These are phyloP conservation scores for Neoarius graeffei DNA, from an alignment of 2,113 vertebrate species.

Conservation along the genomic window DNA sequence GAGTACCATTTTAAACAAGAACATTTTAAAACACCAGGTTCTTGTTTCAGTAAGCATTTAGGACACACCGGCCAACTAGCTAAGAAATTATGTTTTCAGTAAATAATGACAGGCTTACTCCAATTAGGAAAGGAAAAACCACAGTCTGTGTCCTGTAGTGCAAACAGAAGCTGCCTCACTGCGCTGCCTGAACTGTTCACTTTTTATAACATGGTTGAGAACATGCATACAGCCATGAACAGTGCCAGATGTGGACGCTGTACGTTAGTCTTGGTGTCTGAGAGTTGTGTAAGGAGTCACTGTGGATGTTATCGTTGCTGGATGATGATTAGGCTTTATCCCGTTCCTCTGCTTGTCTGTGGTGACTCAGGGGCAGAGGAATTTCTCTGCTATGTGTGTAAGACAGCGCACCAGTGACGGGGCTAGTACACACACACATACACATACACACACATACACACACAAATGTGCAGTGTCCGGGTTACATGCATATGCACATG, in stretches of 20 bases:
- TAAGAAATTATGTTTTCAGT: constrained; percentile 38
- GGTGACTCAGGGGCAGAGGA: constrained; percentile 68
- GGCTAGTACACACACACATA: constrained; percentile 12
- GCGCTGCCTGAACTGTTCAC: background rate
- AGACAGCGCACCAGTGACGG: constrained; percentile 52
- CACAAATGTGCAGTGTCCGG: background rate
- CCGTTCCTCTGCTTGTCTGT: constrained; percentile 43
- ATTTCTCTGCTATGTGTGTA: constrained; percentile 74
- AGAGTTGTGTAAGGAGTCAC: constrained; percentile 52
- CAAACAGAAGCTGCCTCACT: constrained; percentile 5
- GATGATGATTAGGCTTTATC: constrained; percentile 57
- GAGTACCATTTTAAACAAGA: constrained; percentile 13
- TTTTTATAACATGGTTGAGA: constrained; percentile 12
- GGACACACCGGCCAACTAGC: background rate
- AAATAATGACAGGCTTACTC: constrained; percentile 21
- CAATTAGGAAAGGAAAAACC: constrained; percentile 36
- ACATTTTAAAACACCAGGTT: constrained; percentile 22
- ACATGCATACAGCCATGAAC: constrained; percentile 28
- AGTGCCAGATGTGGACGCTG: constrained; percentile 38
- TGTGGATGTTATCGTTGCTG: constrained; percentile 24
- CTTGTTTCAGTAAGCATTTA: constrained; percentile 14
- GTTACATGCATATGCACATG: background rate
- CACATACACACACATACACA: background rate
- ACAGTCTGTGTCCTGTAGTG: background rate
- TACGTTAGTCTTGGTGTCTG: constrained; percentile 50